Evolutionary conservation across 2,888 invertebrate genomes (phyloP), one percentile per base, ranked within the genome.

Genomic region (Brenthis hecate): DNA sequence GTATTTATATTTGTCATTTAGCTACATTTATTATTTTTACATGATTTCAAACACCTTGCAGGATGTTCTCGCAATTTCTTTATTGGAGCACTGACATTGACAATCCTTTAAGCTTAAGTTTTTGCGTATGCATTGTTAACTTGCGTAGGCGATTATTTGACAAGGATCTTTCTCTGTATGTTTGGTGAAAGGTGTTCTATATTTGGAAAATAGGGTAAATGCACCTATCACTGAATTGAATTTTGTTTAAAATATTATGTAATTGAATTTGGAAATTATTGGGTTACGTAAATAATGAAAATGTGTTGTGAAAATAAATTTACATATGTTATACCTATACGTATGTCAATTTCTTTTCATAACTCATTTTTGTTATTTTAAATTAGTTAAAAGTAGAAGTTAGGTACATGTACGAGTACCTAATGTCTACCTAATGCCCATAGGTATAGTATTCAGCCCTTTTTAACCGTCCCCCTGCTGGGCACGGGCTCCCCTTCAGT

Each of bases 91-190:
- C 74, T 75, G 66, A 72, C 36, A 43, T 11, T 43, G 36, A 65
- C 82, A 85, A 86, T 85, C 83, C 84, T 86, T 77, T 78, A 78
- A 60, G 62, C 65, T 72, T 61, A 28, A 50, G 68, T 79, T 83
- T 83, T 84, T 82, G 76, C 73, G 61, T 62, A 64, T 70, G 73
- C 73, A 74, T 85, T 84, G 81, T 85, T 78, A 80, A 83, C 88
- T 89, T 89, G 89, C 87, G 85, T 78, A 83, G 81, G 77, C 82
- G 86, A 86, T 85, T 87, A 86, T 89, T 89, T 86, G 87, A 82
- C 87, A 82, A 88, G 83, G 83, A 84, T 81, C 81, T 85, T 84
- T 85, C 81, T 76, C 73, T 78, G 84, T 84, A 77, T 81, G 84
- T 85, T 84, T 83, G 80, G 84, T 81, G 66, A 82, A 88, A 87